Evolutionary conservation across 1,140 invertebrate species (phyloP).

Genomic region (Achroia grisella): DNA sequence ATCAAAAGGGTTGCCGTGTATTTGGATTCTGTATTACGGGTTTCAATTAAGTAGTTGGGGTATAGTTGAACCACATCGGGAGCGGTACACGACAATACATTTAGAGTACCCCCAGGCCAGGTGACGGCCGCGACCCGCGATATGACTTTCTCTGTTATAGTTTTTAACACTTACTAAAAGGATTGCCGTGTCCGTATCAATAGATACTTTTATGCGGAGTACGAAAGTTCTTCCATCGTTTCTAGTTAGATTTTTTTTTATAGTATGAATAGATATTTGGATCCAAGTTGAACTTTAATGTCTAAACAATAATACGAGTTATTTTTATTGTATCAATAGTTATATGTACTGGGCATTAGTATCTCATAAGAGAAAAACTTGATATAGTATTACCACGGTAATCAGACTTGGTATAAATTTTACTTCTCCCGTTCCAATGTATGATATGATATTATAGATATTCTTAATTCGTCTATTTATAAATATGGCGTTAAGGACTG

Average conservation of each 20-base stretch:
- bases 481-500: too few species aligned
- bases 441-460: too few species aligned
- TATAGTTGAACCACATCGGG: slow-evolving; percentile 42
- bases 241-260: not conserved
- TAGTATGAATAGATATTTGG: not conserved
- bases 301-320: too few species aligned
- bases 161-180: slow-evolving; percentile 58
- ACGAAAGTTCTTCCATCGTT: slow-evolving; percentile 19
- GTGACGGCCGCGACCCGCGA: slow-evolving; percentile 24
- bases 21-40: slow-evolving; percentile 50
- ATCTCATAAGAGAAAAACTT: too few species aligned
- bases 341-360: too few species aligned
- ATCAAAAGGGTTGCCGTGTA: slow-evolving; percentile 60
- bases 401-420: too few species aligned
- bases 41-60: slow-evolving; percentile 66
- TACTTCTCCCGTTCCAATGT: too few species aligned
- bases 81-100: slow-evolving; percentile 60
- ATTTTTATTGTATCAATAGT: too few species aligned
- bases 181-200: slow-evolving; percentile 59
- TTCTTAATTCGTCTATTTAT: too few species aligned
- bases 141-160: slow-evolving; percentile 43
- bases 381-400: too few species aligned
- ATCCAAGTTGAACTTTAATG: too few species aligned
- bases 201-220: slow-evolving; percentile 33
- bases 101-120: slow-evolving; percentile 33